Conservation (phyloP, 64 coral and sea anemone species). For the Anthopleura sola region DNA sequence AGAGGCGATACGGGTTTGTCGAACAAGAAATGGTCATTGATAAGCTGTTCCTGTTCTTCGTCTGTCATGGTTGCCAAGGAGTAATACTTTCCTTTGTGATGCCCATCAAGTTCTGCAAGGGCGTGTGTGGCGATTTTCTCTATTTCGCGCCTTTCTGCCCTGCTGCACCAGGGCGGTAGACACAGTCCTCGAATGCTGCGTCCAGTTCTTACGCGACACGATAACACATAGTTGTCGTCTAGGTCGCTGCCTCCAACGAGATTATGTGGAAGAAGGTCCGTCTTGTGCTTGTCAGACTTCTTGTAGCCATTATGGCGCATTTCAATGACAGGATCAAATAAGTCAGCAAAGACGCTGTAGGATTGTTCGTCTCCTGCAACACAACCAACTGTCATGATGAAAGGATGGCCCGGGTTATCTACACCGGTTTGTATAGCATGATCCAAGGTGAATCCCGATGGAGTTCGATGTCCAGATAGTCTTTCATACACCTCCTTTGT, state of each 20-base stretch:
- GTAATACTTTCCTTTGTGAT: constrained; percentile 76
- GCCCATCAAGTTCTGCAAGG: constrained; percentile 62
- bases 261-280: constrained; percentile 71
- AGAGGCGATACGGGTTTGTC: constrained; percentile 90
- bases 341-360: constrained; percentile 73
- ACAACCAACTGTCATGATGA: constrained; percentile 91
- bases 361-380: constrained; percentile 85
- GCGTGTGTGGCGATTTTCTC: constrained; percentile 66
- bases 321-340: constrained; percentile 85
- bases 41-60: constrained; percentile 81
- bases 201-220: constrained; percentile 80
- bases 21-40: constrained; percentile 88
- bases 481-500: constrained; percentile 64
- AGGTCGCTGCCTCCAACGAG: constrained; percentile 79
- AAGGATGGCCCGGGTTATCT: constrained; percentile 84
- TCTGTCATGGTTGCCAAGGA: constrained; percentile 70
- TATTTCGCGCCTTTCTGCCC: constrained; percentile 70
- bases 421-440: constrained; percentile 84
- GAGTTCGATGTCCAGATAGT: constrained; percentile 43
- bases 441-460: constrained; percentile 68
- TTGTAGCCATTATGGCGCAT: constrained; percentile 76
- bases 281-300: constrained; percentile 76
- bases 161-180: constrained; percentile 74
- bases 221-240: constrained; percentile 72
- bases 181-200: constrained; percentile 80